Percentiles rank a stretch among this genome's conserved stretches.
phyloP scores from a whole-genome alignment of 2,797 vertebrate species.

The Perodicticus potto region DNA sequence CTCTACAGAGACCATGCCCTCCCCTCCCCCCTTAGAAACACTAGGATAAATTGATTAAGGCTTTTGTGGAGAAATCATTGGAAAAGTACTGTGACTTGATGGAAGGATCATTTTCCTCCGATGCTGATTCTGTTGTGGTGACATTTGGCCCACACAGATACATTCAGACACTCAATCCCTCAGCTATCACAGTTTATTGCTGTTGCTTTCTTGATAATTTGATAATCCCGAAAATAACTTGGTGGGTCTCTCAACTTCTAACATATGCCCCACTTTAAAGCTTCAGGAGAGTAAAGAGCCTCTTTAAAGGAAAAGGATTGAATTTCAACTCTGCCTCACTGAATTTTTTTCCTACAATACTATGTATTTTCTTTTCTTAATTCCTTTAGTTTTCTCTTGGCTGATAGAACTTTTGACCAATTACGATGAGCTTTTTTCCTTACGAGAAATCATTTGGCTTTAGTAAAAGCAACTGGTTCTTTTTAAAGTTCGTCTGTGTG shows the following conservation, averaged over 20 bases:
- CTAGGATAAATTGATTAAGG: not conserved
- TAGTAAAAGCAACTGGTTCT: not conserved
- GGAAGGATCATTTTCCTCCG: not conserved
- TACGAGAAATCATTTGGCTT: constrained; percentile 28
- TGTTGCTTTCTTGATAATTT: not conserved
- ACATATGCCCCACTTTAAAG: not conserved
- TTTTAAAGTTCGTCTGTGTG: not conserved
- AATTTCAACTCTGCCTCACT: not conserved
- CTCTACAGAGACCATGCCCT: not conserved
- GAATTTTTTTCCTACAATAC: not conserved
- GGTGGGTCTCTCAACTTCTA: not conserved
- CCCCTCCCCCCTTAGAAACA: not conserved
- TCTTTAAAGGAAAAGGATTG: not conserved
- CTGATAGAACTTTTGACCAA: not conserved
- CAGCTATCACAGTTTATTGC: not conserved
- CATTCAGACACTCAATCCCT: not conserved
- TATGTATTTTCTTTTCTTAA: constrained; percentile 23
- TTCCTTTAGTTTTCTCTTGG: not conserved
- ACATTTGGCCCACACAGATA: not conserved
- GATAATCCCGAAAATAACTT: not conserved
- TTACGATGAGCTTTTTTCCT: not conserved
- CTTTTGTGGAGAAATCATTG: not conserved
- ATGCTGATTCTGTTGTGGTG: not conserved
- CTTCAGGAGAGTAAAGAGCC: not conserved
- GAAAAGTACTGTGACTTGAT: not conserved